Conservation (phyloP, 2,797 vertebrate genomes). For the Gymnothorax reevesii region DNA sequence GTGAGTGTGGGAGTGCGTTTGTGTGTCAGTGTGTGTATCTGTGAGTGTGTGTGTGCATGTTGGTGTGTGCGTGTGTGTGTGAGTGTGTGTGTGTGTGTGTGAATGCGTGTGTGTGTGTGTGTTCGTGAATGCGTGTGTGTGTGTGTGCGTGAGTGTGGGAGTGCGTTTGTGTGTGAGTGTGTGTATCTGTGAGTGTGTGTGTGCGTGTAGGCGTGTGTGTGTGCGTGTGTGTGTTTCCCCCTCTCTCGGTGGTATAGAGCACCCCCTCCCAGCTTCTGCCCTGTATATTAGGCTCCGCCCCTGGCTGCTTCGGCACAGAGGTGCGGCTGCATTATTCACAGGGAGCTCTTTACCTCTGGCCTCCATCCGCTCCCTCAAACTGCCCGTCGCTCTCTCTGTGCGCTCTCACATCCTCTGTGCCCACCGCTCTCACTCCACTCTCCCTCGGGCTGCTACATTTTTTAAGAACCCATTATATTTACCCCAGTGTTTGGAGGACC, state of each 20-base stretch:
- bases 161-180: neutral
- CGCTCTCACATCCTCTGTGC: neutral
- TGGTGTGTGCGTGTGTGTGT: conserved; percentile 27
- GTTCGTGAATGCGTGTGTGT: neutral
- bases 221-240: conserved; percentile 46
- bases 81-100: conserved; percentile 47
- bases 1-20: neutral
- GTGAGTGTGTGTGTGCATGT: neutral
- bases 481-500: neutral
- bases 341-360: neutral
- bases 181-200: neutral
- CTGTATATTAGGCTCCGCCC: neutral
- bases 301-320: neutral
- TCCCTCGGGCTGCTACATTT: neutral
- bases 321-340: conserved; percentile 11
- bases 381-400: neutral
- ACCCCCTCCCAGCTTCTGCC: neutral
- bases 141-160: neutral
- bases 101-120: conserved; percentile 39
- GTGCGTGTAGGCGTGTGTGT: neutral
- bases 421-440: neutral
- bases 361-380: conserved; percentile 8
- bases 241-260: conserved; percentile 45
- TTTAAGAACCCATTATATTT: neutral
- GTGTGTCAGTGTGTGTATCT: neutral